Base-by-base conservation (phyloP, 2,797 vertebrate species). In the Australoheros facetus region DNA sequence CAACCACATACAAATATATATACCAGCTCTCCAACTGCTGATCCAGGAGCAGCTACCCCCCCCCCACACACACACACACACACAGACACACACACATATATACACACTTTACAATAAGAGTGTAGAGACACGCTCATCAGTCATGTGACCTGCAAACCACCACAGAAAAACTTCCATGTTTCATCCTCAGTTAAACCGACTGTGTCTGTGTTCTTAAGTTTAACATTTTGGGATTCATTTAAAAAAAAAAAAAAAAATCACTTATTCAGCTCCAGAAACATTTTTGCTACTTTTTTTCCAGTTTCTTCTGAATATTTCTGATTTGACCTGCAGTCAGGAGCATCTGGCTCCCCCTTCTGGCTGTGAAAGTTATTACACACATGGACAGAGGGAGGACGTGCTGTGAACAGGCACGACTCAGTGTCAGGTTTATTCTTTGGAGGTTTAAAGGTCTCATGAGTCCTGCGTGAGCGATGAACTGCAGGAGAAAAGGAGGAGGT, bases 81-180 rank as follows among this genome's bases (percentile, higher is more conserved):
- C 28, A 30, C 4, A 30, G 1, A 32, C 14, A 48, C 14, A 48
- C 14, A 42, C 1, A 13, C 1, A 3, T 6, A 8, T 6, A 7
- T 7, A 16, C 34, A 16, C 1, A 2, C 3, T 13, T 64, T 42
- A 48, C 23, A 48, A 48, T 66, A 66, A 48, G 23, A 28, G 16
- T 19, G 26, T 48, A 66, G 39, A 66, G 48, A 66, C 23, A 54
- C 2, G 4, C 51, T 21, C 8, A 51, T 28, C 28, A 21, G 23
- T 58, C 60, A 28, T 53, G 78, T 66, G 71, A 79, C 59, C 70
- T 51, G n/a, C 30, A 56, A 73, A 23, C 70, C 48, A 28, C 28
- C 56, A 59, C 56, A 66, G 62, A 66, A 51, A 58, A 11, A 34
- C 19, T 21, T 45, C 39, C 12, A 11, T 42, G 34, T 42, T 42